phyloP scores from a whole-genome alignment of 2,797 vertebrate species.

The Melanotaenia trifasciata region DNA sequence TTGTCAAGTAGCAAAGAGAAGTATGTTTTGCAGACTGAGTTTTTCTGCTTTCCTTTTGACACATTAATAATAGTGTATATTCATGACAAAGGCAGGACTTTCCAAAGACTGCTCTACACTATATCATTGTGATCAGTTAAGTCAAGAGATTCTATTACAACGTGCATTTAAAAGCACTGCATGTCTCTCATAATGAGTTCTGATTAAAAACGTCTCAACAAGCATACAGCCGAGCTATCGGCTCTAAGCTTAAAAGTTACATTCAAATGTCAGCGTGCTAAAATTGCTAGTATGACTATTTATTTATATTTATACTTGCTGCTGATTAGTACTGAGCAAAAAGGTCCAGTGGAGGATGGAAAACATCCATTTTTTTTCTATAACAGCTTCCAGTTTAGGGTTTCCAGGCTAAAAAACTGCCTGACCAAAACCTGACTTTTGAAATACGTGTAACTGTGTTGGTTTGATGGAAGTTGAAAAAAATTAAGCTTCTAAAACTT shows the following conservation, averaged over 20 bases:
- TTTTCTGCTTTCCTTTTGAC: slow-evolving; percentile 2
- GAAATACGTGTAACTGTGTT: no score
- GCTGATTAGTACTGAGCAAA: background rate
- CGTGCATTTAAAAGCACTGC: slow-evolving; percentile 4
- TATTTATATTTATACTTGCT: background rate
- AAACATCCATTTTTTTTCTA: no score
- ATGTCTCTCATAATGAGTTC: background rate
- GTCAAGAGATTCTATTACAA: background rate
- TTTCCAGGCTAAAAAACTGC: no score
- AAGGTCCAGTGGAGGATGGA: background rate
- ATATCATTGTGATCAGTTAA: background rate
- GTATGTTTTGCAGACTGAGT: slow-evolving; percentile 3
- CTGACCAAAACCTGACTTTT: no score
- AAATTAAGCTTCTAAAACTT: no score
- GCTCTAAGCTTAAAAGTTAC: background rate
- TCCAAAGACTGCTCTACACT: background rate
- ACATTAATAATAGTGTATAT: slow-evolving; percentile 12
- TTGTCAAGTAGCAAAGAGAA: slow-evolving; percentile 38
- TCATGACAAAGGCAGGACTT: slow-evolving; percentile 25
- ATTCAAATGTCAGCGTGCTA: background rate
- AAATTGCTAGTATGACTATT: background rate
- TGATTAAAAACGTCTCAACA: slow-evolving; percentile 1
- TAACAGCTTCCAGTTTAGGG: no score
- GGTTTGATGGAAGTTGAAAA: no score
- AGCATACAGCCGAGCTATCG: background rate